These are phyloP conservation scores for Centruroides sculpturatus DNA, from an alignment of 1,140 invertebrate species.

Conservation along the genomic window DNA sequence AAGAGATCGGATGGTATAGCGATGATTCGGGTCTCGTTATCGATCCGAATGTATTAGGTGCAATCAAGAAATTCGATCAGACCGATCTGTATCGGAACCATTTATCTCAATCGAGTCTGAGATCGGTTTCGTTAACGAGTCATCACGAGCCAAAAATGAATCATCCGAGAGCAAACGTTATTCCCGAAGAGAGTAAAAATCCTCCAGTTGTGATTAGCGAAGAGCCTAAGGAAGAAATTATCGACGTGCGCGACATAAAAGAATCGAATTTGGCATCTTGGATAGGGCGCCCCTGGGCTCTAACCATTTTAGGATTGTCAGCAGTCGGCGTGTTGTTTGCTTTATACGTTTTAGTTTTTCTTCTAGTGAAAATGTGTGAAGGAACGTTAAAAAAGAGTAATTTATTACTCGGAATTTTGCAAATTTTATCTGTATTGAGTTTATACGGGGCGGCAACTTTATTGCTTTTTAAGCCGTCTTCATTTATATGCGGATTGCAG, in stretches of 20 bases:
- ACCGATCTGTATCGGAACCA: neutral
- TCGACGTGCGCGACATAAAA: too few species aligned
- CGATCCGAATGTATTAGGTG: neutral
- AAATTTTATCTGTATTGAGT: slow-evolving; percentile 31
- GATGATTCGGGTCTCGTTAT: slow-evolving; percentile 4
- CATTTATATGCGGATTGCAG: slow-evolving; percentile 25
- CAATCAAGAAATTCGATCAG: neutral
- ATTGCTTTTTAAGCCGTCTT: slow-evolving; percentile 30
- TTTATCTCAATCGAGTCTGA: slow-evolving; percentile 1
- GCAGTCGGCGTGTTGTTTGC: slow-evolving; percentile 27
- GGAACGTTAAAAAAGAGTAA: slow-evolving; percentile 31
- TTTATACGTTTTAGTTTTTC: slow-evolving; percentile 31
- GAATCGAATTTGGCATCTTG: slow-evolving; percentile 19
- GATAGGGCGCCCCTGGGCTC: slow-evolving; percentile 26
- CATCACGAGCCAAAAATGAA: slow-evolving; percentile 5
- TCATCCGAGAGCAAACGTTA: neutral
- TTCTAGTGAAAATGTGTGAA: slow-evolving; percentile 33
- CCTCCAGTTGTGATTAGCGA: too few species aligned
- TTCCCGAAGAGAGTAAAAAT: too few species aligned
- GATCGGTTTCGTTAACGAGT: slow-evolving; percentile 8
- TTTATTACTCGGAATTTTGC: slow-evolving; percentile 31
- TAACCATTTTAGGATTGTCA: slow-evolving; percentile 23
- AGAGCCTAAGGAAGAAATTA: too few species aligned
- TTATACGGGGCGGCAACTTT: slow-evolving; percentile 31
- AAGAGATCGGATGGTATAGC: neutral